A percentile compares a stretch with the other conserved stretches of the same genome.
These are phyloP conservation scores for Tamias sibiricus DNA, from an alignment of 2,113 vertebrate species.

Conservation along the genomic window DNA sequence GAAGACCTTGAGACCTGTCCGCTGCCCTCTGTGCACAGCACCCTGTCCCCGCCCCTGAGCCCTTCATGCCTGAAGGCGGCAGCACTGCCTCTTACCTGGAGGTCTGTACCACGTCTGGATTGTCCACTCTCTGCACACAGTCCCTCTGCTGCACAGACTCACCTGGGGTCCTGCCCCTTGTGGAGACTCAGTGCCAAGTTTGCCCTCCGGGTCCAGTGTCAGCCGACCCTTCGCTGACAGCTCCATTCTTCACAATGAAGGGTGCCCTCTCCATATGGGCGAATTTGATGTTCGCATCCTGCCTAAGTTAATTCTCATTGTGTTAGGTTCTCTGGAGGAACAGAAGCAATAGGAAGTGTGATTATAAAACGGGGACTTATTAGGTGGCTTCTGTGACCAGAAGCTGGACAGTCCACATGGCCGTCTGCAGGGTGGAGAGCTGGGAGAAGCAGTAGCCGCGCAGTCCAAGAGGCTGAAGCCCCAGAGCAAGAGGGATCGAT, in stretches of 20 bases:
- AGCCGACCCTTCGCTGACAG: background rate
- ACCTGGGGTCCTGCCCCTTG: background rate
- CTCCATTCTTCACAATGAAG: no score
- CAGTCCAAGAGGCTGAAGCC: no score
- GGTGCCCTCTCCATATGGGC: background rate
- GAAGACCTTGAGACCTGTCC: background rate
- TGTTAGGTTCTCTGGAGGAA: no score
- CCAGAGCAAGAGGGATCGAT: no score
- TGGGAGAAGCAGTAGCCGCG: no score
- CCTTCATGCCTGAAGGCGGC: background rate
- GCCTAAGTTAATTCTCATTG: background rate
- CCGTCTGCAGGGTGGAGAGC: no score
- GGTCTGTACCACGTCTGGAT: background rate
- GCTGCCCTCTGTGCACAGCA: background rate
- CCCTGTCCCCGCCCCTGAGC: background rate
- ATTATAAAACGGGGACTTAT: no score
- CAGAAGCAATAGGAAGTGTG: no score
- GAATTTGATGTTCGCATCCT: accelerated
- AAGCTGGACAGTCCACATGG: no score
- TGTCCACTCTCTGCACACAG: no score
- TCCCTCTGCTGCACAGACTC: background rate
- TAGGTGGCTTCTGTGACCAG: no score
- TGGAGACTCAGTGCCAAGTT: background rate
- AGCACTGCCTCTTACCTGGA: background rate
- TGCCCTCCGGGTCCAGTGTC: background rate